phyloP scores from a whole-genome alignment of 2,888 invertebrate genomes.

The Tanytarsus gracilentus region DNA sequence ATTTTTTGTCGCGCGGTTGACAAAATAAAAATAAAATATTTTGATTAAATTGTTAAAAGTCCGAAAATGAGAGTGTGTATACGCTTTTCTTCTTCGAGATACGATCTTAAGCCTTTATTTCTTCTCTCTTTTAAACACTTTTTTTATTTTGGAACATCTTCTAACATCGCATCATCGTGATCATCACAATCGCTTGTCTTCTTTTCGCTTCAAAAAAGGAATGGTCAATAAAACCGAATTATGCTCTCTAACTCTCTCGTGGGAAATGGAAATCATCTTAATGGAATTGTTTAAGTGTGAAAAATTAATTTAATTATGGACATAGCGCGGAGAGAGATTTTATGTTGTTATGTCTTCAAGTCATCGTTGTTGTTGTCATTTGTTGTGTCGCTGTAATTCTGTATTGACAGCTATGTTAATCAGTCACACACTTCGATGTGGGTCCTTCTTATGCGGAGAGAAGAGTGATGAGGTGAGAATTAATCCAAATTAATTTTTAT shows the following conservation, averaged over 20 bases:
- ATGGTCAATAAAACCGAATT: slow-evolving; percentile 27
- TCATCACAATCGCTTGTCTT: neutral
- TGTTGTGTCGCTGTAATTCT: neutral
- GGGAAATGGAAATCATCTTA: slow-evolving; percentile 24
- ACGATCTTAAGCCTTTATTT: neutral
- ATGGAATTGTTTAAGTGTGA: slow-evolving; percentile 29
- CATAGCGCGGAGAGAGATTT: neutral
- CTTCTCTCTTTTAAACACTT: neutral
- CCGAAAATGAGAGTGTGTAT: neutral
- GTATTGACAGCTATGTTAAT: too few species aligned
- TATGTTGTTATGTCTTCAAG: neutral
- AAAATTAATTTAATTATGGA: slow-evolving; percentile 30
- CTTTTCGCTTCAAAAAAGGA: neutral
- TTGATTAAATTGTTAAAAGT: slow-evolving; percentile 28
- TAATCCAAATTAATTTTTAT: too few species aligned
- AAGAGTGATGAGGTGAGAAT: too few species aligned
- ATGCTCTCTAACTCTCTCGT: slow-evolving; percentile 16
- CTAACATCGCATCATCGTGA: neutral
- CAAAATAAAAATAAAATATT: too few species aligned
- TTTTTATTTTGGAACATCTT: neutral
- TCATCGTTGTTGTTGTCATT: neutral
- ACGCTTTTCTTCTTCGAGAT: neutral
- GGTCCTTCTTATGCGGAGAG: too few species aligned
- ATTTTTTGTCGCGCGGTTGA: slow-evolving; percentile 29
- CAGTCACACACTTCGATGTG: too few species aligned